Evolutionary conservation across 2,797 vertebrate genomes (phyloP), one percentile per base, ranked within the genome.

Genomic region (Stomatorhinus walkeri): DNA sequence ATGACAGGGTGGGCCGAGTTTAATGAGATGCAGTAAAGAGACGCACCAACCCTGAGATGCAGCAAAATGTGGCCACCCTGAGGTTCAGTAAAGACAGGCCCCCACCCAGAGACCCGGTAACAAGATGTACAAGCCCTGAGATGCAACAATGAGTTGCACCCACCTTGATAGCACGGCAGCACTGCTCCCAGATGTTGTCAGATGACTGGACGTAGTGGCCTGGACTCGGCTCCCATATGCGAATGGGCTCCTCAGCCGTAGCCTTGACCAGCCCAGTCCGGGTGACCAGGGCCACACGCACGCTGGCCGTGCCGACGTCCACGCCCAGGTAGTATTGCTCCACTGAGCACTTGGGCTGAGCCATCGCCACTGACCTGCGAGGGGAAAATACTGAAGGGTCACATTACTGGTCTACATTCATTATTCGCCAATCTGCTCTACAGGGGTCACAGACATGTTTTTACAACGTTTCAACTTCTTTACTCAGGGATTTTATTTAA

Each of bases 201-300:
- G 98, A 99, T 49, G 97, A 98, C 89, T 99, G 98, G 89, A 99
- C 98, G 0, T 97, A 98, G 93, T 99, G 95, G 90, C 96, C 97
- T 1, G 94, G 72, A 7, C 89, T 94, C 5, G 97, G 97, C 90
- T 97, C 95, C 98, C 98, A 98, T 32, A 97, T 94, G 76, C 93
- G 93, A 93, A 98, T 95, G 61, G 95, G 93, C 28, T 97, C 95
- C 36, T 98, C 95, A 2, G 96, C 95, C 0, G 96, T 96, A 87
- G 91, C 94, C 90, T 92, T 90, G 85, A 98, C 91, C 0, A 89
- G 88, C 0, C 98, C 98, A 0, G 85, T 76, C 3, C 91, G 93
- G 2, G 97, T 96, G 88, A 99, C 97, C 91, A 99, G 94, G 0
- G 98, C 98, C 0, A 97, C 98, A 0, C 98, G 96, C 19, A 98